A percentile compares a stretch with the other conserved stretches of the same genome.
These are phyloP conservation scores for Heliopora coerulea DNA, from an alignment of 92 coral and sea anemone genomes.

Conservation along the genomic window DNA sequence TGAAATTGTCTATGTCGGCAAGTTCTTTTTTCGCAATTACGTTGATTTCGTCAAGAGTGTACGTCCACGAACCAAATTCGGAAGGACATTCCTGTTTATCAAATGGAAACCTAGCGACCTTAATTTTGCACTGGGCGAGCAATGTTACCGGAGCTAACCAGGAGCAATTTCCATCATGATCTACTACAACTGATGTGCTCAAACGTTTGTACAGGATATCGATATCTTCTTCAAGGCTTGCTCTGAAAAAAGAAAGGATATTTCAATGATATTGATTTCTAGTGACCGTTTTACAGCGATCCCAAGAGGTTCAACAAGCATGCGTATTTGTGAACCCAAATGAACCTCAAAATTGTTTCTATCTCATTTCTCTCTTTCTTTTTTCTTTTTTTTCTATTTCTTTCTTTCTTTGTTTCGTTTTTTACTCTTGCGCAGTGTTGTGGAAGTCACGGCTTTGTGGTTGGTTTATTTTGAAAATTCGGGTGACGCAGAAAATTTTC, in stretches of 20 bases:
- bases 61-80: constrained; percentile 96
- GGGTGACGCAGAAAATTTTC: no score
- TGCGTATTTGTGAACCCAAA: no score
- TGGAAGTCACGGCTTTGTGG: no score
- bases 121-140: constrained; percentile 86
- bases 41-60: constrained; percentile 72
- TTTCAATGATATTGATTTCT: not conserved
- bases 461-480: no score
- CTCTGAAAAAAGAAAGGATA: constrained; percentile 13
- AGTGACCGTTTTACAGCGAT: no score
- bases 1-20: constrained; percentile 71
- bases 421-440: not conserved
- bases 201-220: constrained; percentile 76
- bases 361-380: not conserved
- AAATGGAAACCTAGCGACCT: constrained; percentile 84
- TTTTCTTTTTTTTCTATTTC: no score
- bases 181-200: constrained; percentile 74
- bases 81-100: constrained; percentile 77
- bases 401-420: not conserved
- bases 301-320: no score
- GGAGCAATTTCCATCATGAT: constrained; percentile 55
- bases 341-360: no score
- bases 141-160: constrained; percentile 92
- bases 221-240: constrained; percentile 67
- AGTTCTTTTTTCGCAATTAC: constrained; percentile 56